Base-by-base conservation (phyloP, 2,113 vertebrate genomes). In the Lasiurus borealis region DNA sequence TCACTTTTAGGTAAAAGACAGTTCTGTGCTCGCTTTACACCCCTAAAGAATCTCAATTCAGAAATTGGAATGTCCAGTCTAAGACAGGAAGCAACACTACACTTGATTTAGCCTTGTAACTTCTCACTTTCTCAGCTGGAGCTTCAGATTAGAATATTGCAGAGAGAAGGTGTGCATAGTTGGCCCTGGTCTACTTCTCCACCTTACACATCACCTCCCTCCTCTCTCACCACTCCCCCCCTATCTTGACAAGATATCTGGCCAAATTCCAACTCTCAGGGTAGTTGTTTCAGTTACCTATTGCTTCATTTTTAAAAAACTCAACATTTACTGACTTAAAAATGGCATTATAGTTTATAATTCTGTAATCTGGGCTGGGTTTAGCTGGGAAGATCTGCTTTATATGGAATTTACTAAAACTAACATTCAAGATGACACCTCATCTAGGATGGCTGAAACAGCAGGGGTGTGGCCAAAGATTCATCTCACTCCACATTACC, bases 1-100 rank as follows among this genome's bases (percentile, higher is more conserved):
- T 94, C 46, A 27, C 29, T 93, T 34, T 93, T 77, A 75, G 50
- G 36, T 88, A 81, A 81, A 85, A 88, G 29, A 66, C 8, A 54
- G 34, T 68, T 73, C 50, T 64, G 31, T 71, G 10, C 31, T 88
- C 50, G 57, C 21, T 85, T 54, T 69, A 15, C 10, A 71, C 16
- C 46, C 52, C 36, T 5, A 52, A 86, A 95, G 11, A 69, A 5
- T 25, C 27, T 48, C 72, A 73, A 15, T 75, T 87, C n/a, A 62
- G n/a, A 90, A 88, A 84, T 23, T 10, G 57, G 68, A 81, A 85
- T 69, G n/a, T 71, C n/a, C 25, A 91, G 29, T 81, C 44, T 62
- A 46, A 76, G 29, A 44, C n/a, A 96, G 34, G 36, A 90, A 93
- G 25, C 29, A 87, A 86, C 94, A 88, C 44, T 36, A 0, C 29